phyloP scores from a whole-genome alignment of 2,113 vertebrate species.

The Corapipo altera region DNA sequence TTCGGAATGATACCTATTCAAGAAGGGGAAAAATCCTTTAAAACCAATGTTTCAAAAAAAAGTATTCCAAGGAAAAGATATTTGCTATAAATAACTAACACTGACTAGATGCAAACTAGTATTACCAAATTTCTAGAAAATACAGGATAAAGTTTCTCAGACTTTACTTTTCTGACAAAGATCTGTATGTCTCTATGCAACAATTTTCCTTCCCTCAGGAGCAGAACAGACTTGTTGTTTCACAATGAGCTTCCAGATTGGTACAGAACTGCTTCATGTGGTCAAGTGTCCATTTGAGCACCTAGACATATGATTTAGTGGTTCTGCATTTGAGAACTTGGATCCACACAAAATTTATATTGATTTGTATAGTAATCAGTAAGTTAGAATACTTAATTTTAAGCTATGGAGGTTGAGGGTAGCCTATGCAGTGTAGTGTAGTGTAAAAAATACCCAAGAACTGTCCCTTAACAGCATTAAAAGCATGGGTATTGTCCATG shows the following conservation, averaged over 20 bases:
- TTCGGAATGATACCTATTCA: conserved; percentile 55
- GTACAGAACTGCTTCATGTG: neutral
- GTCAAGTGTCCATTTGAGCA: neutral
- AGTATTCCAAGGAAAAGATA: neutral
- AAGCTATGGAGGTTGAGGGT: neutral
- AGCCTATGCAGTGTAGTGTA: neutral
- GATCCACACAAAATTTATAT: neutral
- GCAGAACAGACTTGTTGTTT: neutral
- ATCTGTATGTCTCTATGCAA: neutral
- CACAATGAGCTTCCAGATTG: neutral
- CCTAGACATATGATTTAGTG: neutral
- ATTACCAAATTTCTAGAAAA: neutral
- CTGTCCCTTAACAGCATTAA: neutral
- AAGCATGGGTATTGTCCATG: neutral
- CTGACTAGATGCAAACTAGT: neutral
- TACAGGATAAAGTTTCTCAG: neutral
- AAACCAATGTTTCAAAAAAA: conserved; percentile 19
- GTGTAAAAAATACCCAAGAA: neutral
- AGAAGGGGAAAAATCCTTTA: neutral
- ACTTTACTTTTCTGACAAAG: neutral
- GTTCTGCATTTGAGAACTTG: neutral
- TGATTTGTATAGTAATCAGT: neutral
- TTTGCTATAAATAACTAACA: neutral
- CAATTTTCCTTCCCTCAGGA: neutral
- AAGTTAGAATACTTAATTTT: neutral